phyloP scores from a whole-genome alignment of 1,140 invertebrate genomes.

The Papilio helenus region DNA sequence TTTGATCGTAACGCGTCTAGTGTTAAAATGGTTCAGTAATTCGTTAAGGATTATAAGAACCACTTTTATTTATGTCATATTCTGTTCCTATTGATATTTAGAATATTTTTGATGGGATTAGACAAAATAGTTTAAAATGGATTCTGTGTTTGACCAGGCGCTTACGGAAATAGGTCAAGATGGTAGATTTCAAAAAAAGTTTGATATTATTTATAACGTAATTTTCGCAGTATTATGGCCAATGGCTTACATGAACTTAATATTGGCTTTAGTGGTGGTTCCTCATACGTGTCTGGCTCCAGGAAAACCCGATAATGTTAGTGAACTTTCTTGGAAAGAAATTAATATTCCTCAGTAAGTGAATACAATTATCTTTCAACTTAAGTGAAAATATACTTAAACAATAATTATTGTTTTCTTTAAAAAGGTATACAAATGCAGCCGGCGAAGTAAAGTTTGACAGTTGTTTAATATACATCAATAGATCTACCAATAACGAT shows the following conservation, averaged over 20 bases:
- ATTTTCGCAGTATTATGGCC: slow-evolving; percentile 53
- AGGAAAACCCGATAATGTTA: slow-evolving; percentile 55
- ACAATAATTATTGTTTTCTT: slow-evolving; percentile 29
- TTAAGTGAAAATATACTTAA: neutral
- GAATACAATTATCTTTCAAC: slow-evolving; percentile 20
- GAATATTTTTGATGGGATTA: neutral
- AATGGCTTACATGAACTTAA: slow-evolving; percentile 61
- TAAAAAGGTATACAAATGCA: slow-evolving; percentile 45
- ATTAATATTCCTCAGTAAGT: slow-evolving; percentile 66
- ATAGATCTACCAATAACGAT: slow-evolving; percentile 51
- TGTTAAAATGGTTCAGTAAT: neutral
- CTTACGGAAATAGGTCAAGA: slow-evolving; percentile 58
- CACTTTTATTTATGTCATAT: neutral
- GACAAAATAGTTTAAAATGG: slow-evolving; percentile 38
- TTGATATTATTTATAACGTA: slow-evolving; percentile 63
- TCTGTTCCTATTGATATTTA: neutral
- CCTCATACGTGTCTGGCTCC: slow-evolving; percentile 64
- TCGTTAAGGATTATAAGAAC: neutral
- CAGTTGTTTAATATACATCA: slow-evolving; percentile 53
- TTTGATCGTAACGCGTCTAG: neutral
- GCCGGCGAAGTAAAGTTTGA: slow-evolving; percentile 44
- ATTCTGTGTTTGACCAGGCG: slow-evolving; percentile 57
- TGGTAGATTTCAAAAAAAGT: slow-evolving; percentile 63
- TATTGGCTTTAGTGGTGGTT: slow-evolving; percentile 57
- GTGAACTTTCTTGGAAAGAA: slow-evolving; percentile 59